Conservation (phyloP, 2,113 vertebrate genomes). For the Eclectus roratus region DNA sequence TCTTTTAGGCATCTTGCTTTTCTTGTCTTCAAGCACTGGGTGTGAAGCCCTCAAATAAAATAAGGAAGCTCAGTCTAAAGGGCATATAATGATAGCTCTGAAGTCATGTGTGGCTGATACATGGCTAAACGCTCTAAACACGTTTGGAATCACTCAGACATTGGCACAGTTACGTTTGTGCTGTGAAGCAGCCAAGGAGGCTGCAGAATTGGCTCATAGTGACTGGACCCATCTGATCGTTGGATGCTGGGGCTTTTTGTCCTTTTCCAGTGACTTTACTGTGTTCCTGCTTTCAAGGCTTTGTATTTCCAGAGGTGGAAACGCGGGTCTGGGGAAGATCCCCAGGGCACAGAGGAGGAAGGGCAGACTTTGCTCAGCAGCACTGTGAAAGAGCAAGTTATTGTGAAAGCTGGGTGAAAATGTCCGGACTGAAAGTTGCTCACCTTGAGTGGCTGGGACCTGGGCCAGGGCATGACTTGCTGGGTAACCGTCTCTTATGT, state of each 20-base stretch:
- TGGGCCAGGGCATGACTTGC: conserved; percentile 3
- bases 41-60: not conserved
- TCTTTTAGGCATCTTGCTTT: not conserved
- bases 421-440: not conserved
- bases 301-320: conserved; percentile 2
- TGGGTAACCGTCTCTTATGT: not conserved
- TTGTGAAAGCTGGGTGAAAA: conserved; percentile 6
- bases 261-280: not conserved
- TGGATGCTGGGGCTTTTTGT: not conserved
- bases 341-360: conserved; percentile 18
- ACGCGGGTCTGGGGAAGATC: conserved; percentile 9
- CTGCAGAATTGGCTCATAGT: not conserved
- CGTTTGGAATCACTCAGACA: not conserved
- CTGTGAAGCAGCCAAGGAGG: not conserved
- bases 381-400: not conserved
- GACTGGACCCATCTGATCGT: not conserved
- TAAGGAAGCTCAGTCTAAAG: not conserved
- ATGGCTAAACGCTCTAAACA: not conserved
- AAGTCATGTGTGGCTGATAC: not conserved
- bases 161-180: not conserved
- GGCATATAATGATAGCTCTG: not conserved
- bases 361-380: conserved; percentile 46
- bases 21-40: not conserved
- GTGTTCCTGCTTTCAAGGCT: conserved; percentile 41
- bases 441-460: conserved; percentile 38